These are phyloP conservation scores for Myopa testacea DNA, from an alignment of 2,888 invertebrate genomes.

Conservation along the genomic window DNA sequence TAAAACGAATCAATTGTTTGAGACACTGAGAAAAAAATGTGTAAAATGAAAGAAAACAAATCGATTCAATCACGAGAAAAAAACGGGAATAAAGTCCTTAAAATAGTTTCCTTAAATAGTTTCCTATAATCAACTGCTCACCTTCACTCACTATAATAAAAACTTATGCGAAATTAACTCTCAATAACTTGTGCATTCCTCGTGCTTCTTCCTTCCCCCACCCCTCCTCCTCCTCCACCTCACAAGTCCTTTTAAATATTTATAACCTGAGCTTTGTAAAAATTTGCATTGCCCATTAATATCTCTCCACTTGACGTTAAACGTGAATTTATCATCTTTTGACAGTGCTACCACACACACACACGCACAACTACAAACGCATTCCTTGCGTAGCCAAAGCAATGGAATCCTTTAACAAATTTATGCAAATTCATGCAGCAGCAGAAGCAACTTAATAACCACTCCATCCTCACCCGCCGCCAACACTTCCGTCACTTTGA, in stretches of 20 bases:
- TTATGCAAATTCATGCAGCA: conserved; percentile 51
- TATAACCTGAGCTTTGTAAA: conserved; percentile 5
- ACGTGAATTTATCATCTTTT: conserved; percentile 57
- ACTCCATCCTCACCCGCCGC: conserved; percentile 44
- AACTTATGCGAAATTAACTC: conserved; percentile 14
- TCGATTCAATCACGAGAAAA: no score
- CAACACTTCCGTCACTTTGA: conserved; percentile 31
- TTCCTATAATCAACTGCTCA: not conserved
- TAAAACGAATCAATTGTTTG: no score
- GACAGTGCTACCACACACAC: conserved; percentile 30
- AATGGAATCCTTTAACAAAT: conserved; percentile 51
- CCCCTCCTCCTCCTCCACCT: not conserved
- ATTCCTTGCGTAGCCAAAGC: not conserved
- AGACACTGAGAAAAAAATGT: no score
- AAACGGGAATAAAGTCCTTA: no score
- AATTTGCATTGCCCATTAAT: conserved; percentile 24
- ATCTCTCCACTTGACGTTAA: conserved; percentile 50
- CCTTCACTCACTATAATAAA: not conserved
- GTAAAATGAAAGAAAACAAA: no score
- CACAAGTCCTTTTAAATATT: conserved; percentile 28
- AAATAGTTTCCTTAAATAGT: no score
- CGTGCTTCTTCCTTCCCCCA: not conserved
- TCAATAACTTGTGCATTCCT: conserved; percentile 15
- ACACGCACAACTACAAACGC: not conserved
- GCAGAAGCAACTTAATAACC: conserved; percentile 46